Percentiles rank a stretch among this genome's conserved stretches.
Conservation (phyloP, 2,113 vertebrate species). For the Elachura formosa region DNA sequence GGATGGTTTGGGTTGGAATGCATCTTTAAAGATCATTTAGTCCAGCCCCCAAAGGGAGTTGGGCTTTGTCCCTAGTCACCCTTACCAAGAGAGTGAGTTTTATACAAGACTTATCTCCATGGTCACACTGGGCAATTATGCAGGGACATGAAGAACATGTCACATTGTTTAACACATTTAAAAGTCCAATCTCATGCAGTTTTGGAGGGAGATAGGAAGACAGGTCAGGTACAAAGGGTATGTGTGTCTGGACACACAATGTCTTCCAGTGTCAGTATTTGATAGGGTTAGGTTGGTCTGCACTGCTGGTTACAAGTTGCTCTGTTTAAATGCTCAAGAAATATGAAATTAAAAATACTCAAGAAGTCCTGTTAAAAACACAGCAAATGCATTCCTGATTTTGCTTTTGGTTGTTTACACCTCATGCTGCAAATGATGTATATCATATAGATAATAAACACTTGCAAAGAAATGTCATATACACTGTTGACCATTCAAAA, state of each 20-base stretch:
- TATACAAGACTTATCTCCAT: neutral
- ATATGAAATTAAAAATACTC: neutral
- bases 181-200: neutral
- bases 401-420: neutral
- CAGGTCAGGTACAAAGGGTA: neutral
- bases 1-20: neutral
- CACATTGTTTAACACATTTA: neutral
- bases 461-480: neutral
- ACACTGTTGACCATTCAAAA: neutral
- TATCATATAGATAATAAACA: neutral
- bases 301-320: neutral
- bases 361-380: neutral
- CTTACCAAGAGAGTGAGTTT: neutral
- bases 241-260: neutral
- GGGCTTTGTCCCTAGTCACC: accelerated
- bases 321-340: neutral
- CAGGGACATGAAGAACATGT: neutral
- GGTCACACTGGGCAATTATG: neutral
- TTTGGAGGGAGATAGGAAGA: neutral
- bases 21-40: neutral
- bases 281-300: neutral
- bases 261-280: neutral
- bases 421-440: neutral
- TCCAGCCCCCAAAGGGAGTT: accelerated
- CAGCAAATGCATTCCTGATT: neutral